Base-by-base conservation (phyloP, 2,113 vertebrate genomes). In the Apodemus speciosus region DNA sequence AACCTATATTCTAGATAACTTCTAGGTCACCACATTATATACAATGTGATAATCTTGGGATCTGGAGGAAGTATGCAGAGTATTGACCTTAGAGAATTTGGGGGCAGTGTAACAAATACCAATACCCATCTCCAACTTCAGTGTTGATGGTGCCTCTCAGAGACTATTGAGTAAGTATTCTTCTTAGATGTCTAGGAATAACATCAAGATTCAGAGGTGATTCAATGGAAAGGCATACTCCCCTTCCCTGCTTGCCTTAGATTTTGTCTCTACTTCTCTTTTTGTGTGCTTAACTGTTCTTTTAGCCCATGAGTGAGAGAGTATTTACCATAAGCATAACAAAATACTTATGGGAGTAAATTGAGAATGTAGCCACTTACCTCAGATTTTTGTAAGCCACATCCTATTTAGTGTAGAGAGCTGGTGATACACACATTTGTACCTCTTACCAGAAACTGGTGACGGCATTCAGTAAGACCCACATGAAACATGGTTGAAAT, bases 1-100 rank as follows among this genome's bases (percentile, higher is more conserved):
- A 81, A 75, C 46, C 10, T 49, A 69, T 43, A 73, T 92, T 95
- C 68, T 35, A 80, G 62, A 56, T 76, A 58, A 92, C n/a, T 95
- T 49, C n/a, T 49, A 53, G 35, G 62, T 62, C 35, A n/a, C 53
- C 88, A 49, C 35, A 88, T 60, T 88, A 75, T 51, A 83, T 62
- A 16, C 49, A 5, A 75, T 62, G 11, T 15, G 13, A 3, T 69
- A 13, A 85, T 51, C 46, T 53, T 51, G 75, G 43, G 64, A 66
- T n/a, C 3, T 85, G 64, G 6, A 85, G 46, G 27, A 49, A 69
- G 13, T n/a, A 10, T 85, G 13, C 53, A 35, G 16, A 53, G 35
- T 38, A 21, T 35, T 81, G 18, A 81, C 46, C 23, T 60, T 35
- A 51, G 84, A 85, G 32, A 69, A 85, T 86, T 94, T 87, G 35